Percentiles rank a stretch among this genome's conserved stretches.
phyloP scores from a whole-genome alignment of 2,888 invertebrate species.

The Hyalella azteca region DNA sequence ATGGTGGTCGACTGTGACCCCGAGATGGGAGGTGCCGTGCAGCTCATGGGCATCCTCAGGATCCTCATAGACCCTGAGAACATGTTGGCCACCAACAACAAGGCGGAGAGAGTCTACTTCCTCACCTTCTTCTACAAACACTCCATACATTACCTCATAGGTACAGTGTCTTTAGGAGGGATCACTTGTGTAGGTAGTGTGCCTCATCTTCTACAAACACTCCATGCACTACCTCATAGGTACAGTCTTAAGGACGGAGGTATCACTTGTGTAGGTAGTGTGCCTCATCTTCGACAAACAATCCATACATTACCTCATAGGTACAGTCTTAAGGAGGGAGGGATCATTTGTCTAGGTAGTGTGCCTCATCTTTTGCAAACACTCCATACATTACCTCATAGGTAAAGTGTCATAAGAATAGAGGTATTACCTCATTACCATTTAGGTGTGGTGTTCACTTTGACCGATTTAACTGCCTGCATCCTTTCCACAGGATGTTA shows the following conservation, averaged over 20 bases:
- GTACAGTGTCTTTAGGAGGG: no score
- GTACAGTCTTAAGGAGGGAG: slow-evolving; percentile 70
- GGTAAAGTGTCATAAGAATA: slow-evolving; percentile 73
- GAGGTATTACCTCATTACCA: no score
- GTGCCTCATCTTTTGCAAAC: slow-evolving; percentile 98
- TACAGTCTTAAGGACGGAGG: slow-evolving; percentile 66
- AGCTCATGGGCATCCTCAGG: slow-evolving; percentile 91
- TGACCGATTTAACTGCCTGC: no score
- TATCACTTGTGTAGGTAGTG: no score
- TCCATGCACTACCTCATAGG: slow-evolving; percentile 95
- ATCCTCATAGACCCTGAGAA: slow-evolving; percentile 96
- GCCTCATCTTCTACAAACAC: slow-evolving; percentile 98
- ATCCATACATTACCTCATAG: no score
- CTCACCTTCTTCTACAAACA: slow-evolving; percentile 98
- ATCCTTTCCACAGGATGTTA: no score
- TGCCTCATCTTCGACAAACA: no score
- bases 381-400: slow-evolving; percentile 94
- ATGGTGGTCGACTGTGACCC: slow-evolving; percentile 94
- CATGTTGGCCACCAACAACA: slow-evolving; percentile 90
- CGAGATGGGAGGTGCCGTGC: slow-evolving; percentile 96
- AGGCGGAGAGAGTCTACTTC: slow-evolving; percentile 97
- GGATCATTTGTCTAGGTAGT: no score
- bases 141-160: slow-evolving; percentile 93
- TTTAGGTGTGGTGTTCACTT: no score
- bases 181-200: no score